These are phyloP conservation scores for Athene cunicularia DNA, from an alignment of 2,113 vertebrate genomes.

Conservation along the genomic window DNA sequence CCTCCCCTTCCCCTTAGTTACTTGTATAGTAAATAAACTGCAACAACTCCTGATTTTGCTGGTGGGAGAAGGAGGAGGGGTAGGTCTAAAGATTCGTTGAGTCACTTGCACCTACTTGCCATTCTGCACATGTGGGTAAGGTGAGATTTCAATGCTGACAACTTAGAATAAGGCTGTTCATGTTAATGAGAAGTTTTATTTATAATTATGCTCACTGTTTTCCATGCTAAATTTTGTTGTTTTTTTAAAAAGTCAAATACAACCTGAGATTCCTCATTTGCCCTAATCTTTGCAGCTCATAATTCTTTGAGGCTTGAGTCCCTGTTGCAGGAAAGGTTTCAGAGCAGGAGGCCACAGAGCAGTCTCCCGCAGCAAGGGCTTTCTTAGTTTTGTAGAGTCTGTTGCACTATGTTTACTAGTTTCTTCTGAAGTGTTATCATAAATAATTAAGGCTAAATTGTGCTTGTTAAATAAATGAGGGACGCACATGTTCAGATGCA, in stretches of 20 bases:
- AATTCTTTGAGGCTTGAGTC: neutral
- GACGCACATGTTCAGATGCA: slow-evolving; percentile 33
- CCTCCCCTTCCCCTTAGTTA: neutral
- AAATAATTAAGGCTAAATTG: slow-evolving; percentile 64
- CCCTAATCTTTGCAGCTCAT: neutral
- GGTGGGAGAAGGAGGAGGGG: neutral
- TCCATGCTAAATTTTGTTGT: neutral
- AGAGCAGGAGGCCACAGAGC: neutral
- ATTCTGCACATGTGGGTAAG: neutral
- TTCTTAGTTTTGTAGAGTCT: neutral
- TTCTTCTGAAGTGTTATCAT: slow-evolving; percentile 44
- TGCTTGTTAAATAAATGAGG: slow-evolving; percentile 66
- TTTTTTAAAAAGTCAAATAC: neutral
- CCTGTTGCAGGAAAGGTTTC: neutral
- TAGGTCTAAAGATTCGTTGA: neutral
- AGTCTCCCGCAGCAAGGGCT: neutral
- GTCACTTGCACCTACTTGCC: neutral
- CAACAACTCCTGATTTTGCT: neutral
- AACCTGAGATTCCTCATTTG: neutral
- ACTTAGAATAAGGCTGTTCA: neutral
- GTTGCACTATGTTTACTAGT: slow-evolving; percentile 4
- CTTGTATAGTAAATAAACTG: neutral
- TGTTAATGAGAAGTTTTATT: neutral
- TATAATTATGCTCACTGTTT: neutral
- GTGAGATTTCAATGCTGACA: neutral